Evolutionary conservation across 2,797 vertebrate genomes (phyloP), one percentile per base, ranked within the genome.

Genomic region (Galaxias olidus): DNA sequence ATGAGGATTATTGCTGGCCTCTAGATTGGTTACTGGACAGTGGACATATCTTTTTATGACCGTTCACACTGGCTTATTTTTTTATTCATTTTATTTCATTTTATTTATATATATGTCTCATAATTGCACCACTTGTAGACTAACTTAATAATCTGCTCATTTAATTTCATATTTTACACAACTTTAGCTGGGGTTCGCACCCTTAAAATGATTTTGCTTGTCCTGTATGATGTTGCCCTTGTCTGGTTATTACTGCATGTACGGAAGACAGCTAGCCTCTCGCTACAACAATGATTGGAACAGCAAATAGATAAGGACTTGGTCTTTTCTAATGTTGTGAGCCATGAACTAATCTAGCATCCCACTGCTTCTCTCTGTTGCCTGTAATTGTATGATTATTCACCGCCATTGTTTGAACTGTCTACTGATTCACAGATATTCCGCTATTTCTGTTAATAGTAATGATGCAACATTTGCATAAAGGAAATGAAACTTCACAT

Each of bases 401-500:
- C 84, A 85, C 81, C 49, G 10, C 60, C 63, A 55, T 77, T 65
- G 81, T 83, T 85, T 73, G 64, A 59, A 75, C 82, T 42, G 65
- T 63, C 52, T 19, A 45, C 68, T 59, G 79, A 86, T 86, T 81
- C 80, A 55, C 73, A 66, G 86, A 87, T 88, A 85, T 74, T 80
- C 80, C 74, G 71, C 47, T 87, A 71, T 75, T 85, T 87, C 40
- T 41, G 81, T 75, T 86, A 87, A 89, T 87, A 87, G 85, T 87
- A 87, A 88, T 84, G 84, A 87, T 78, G 76, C 73, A 68, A 51
- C 74, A 89, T 90, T 87, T 87, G 86, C 88, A 88, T 84, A 87
- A 76, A 87, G 88, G 87, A 90, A 87, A 88, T 89, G 83, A 89
- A 90, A 89, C 81, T 62, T 77, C 72, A 46, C 82, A 89, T 90